Conservation (phyloP, 2,888 invertebrate species). For the Linyphia triangularis region DNA sequence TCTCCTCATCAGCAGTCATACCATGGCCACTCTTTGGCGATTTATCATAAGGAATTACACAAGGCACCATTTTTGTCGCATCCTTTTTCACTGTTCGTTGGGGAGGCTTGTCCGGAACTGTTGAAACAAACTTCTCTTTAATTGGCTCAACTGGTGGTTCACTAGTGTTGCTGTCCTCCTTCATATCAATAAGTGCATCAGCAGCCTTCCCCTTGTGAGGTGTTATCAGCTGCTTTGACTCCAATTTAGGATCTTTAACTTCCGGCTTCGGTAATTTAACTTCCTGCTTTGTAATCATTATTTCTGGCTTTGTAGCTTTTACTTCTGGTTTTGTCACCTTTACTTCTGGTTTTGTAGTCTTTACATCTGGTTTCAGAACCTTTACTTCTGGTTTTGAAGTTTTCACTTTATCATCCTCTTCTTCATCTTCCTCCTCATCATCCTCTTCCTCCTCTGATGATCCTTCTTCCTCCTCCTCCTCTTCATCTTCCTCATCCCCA, state of each 20-base stretch:
- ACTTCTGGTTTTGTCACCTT: no score
- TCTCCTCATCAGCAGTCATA: slow-evolving; percentile 37
- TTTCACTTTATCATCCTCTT: slow-evolving; percentile 42
- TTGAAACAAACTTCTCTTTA: background rate
- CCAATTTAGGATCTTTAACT: background rate
- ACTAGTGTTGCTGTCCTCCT: background rate
- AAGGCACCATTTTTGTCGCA: slow-evolving; percentile 66
- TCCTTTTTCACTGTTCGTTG: slow-evolving; percentile 45
- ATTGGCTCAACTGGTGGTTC: background rate
- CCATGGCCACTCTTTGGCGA: slow-evolving; percentile 50
- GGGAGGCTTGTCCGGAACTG: slow-evolving; percentile 12
- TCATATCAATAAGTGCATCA: background rate
- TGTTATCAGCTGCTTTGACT: background rate
- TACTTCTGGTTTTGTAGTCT: background rate
- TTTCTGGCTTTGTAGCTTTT: no score
- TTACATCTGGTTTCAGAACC: background rate
- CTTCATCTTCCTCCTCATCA: slow-evolving; percentile 59
- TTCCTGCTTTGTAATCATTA: background rate
- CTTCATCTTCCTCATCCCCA: slow-evolving; percentile 68
- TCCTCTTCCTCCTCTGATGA: slow-evolving; percentile 9
- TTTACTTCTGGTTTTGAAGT: slow-evolving; percentile 9
- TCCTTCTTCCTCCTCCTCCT: slow-evolving; percentile 65
- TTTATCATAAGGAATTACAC: slow-evolving; percentile 65
- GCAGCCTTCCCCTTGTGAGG: background rate
- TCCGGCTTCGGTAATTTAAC: background rate